Base-by-base conservation (phyloP, 2,113 vertebrate species). In the Serilophus lunatus region DNA sequence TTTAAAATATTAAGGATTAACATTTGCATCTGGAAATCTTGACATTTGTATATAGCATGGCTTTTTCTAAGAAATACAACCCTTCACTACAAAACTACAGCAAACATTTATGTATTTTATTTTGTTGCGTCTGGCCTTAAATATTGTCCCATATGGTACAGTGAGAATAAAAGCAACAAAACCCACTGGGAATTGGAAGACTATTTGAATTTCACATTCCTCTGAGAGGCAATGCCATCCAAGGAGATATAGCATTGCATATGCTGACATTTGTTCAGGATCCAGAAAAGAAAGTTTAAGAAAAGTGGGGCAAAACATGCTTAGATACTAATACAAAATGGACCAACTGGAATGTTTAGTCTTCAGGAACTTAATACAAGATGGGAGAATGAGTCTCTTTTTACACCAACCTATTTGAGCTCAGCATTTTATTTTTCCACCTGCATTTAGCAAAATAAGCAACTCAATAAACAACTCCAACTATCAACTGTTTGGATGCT, bases 41-140 rank as follows among this genome's bases (percentile, higher is more conserved):
- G 35, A 81, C 40, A 13, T 53, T 31, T 82, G 69, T 25, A 50
- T 28, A 51, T 7, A 66, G n/a, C 56, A 75, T 24, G 45, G 36
- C 35, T 94, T 95, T 95, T 93, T 95, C 54, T 89, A 87, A 74
- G 93, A 93, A 97, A 95, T 70, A 90, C 26, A 54, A 89, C 64
- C 68, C 13, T 57, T 90, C 49, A 51, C 74, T 87, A 93, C 22
- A 92, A 97, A 97, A 95, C 60, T 51, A 95, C 42, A 93, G 49
- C 53, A 85, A 96, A 97, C 29, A 66, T 13, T 12, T 45, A 88
- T 75, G 31, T 53, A 26, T 44, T 66, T 82, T 84, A 60, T 71
- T 85, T 83, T 93, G 72, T 91, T 74, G 28, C 8, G 87, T 59
- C 65, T 85, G 47, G 44, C 38, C 13, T 94, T 75, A 40, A 82